These are phyloP conservation scores for Sebastes steindachneri DNA, from an alignment of 2,797 vertebrate species.

Conservation along the genomic window DNA sequence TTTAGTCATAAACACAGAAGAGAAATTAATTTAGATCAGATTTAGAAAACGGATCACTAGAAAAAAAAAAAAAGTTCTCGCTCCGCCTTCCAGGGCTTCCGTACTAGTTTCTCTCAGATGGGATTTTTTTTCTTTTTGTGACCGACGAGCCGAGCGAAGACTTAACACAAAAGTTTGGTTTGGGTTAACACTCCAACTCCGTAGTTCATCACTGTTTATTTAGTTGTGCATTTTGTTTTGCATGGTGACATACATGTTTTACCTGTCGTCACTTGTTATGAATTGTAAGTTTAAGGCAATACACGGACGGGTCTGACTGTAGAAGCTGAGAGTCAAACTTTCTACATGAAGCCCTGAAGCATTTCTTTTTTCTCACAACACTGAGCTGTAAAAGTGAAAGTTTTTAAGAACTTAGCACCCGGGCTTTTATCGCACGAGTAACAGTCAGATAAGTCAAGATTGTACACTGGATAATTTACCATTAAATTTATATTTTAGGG, in stretches of 20 bases:
- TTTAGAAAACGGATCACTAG: too few species aligned
- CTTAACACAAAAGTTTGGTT: not conserved
- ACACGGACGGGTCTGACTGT: conserved; percentile 28
- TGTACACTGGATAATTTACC: conserved; percentile 28
- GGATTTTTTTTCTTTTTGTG: not conserved
- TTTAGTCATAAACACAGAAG: too few species aligned
- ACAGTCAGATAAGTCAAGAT: not conserved
- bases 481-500: conserved; percentile 13
- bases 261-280: conserved; percentile 35
- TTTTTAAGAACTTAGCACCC: not conserved
- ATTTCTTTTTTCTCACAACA: not conserved
- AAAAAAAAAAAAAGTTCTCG: too few species aligned
- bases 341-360: not conserved
- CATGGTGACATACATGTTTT: conserved; percentile 44
- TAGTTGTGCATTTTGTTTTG: conserved; percentile 40
- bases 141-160: not conserved
- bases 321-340: not conserved
- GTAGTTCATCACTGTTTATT: conserved; percentile 42
- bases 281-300: conserved; percentile 55
- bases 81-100: too few species aligned
- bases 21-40: too few species aligned
- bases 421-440: not conserved
- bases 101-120: not conserved
- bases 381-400: conserved; percentile 21
- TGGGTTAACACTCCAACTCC: not conserved